A percentile compares a stretch with the other conserved stretches of the same genome.
Conservation (phyloP, 2,797 vertebrate genomes). For the Sebastiscus tertius region DNA sequence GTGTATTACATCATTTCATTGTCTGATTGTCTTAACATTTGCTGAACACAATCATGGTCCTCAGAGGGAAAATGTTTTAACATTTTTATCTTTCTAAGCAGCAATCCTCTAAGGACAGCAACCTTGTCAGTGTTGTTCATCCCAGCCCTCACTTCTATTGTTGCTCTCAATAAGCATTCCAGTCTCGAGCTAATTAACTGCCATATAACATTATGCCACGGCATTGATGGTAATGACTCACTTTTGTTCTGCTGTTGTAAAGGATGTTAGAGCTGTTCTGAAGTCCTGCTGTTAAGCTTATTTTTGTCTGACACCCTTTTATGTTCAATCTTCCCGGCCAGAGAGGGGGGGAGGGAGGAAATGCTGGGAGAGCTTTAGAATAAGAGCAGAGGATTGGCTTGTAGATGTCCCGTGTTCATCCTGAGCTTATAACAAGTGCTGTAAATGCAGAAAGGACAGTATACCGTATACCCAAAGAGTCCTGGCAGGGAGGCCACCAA, state of each 20-base stretch:
- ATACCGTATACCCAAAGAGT: background rate
- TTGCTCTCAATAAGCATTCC: background rate
- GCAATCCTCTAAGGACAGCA: background rate
- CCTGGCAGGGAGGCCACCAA: slow-evolving; percentile 7
- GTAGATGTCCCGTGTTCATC: background rate
- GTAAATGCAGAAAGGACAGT: background rate
- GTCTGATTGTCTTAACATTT: background rate
- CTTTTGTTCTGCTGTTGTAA: background rate
- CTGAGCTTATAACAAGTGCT: slow-evolving; percentile 2
- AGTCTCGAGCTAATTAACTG: background rate
- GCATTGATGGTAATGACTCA: background rate
- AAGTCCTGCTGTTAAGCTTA: background rate
- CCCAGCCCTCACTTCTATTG: background rate
- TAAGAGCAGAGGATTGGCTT: background rate
- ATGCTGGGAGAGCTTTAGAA: background rate
- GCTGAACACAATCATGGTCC: background rate
- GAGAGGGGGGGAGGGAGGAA: background rate
- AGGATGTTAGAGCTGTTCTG: background rate
- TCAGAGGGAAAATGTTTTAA: background rate
- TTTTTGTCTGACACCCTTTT: background rate
- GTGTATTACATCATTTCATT: background rate
- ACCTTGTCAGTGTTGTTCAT: background rate
- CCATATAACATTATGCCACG: background rate
- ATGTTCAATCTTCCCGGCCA: background rate
- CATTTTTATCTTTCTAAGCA: background rate